Evolutionary conservation across 1,140 invertebrate genomes (phyloP).

Genomic region (Drosophila tropicalis): DNA sequence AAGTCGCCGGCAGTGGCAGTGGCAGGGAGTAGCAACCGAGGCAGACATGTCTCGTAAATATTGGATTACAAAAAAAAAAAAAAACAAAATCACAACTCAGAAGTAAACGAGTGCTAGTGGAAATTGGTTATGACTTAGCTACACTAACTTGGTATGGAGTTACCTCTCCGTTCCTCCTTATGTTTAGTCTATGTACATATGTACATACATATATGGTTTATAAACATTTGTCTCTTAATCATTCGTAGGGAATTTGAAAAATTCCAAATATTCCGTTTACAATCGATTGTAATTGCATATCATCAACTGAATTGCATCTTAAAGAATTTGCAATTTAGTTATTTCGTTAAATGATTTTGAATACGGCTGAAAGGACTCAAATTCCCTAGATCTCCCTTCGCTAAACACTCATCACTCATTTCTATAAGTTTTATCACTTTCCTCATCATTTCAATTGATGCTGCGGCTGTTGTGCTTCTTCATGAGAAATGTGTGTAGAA

Average conservation of each 20-base stretch:
- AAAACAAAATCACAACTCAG: constrained; percentile 29
- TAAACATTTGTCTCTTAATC: too few species aligned
- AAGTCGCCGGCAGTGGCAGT: constrained; percentile 11
- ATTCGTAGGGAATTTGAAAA: too few species aligned
- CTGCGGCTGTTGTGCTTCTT: background rate
- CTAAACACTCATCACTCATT: background rate
- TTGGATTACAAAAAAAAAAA: constrained; percentile 61
- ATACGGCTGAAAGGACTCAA: too few species aligned
- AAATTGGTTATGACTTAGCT: constrained; percentile 19
- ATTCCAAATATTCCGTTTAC: too few species aligned
- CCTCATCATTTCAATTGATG: constrained; percentile 5
- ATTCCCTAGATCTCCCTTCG: too few species aligned
- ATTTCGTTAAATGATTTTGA: too few species aligned
- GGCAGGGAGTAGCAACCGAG: constrained; percentile 8
- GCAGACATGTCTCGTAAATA: constrained; percentile 61
- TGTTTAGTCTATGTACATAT: constrained; percentile 78
- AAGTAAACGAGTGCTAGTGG: constrained; percentile 16
- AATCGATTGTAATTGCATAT: too few species aligned
- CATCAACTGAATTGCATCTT: too few species aligned
- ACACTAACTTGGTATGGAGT: background rate
- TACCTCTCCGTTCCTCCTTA: constrained; percentile 6
- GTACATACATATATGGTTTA: constrained; percentile 19
- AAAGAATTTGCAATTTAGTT: too few species aligned
- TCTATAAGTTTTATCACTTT: background rate
- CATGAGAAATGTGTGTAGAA: constrained; percentile 1